Conservation (phyloP, 2,888 invertebrate genomes). For the Glaucopsyche alexis region DNA sequence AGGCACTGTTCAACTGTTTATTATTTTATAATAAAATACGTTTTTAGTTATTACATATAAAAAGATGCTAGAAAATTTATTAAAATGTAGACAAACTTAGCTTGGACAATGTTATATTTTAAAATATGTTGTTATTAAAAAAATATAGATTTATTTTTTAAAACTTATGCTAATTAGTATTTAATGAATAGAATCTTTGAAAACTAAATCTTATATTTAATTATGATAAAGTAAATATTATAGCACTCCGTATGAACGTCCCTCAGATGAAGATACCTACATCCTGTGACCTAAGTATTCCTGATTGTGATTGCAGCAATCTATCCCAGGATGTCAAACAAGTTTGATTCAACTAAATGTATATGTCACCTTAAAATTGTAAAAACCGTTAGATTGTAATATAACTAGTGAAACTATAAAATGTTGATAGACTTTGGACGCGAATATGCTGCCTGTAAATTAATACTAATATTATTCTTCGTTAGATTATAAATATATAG, state of each 20-base stretch:
- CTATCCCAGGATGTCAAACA: not conserved
- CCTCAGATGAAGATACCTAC: not conserved
- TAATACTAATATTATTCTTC: too few species aligned
- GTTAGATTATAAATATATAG: too few species aligned
- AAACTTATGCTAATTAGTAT: not conserved
- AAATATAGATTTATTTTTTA: too few species aligned
- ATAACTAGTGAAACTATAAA: too few species aligned
- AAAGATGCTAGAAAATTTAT: not conserved
- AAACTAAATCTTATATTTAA: not conserved
- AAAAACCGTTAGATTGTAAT: too few species aligned
- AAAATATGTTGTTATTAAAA: not conserved
- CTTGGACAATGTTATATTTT: not conserved
- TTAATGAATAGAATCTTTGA: not conserved
- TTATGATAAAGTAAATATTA: not conserved
- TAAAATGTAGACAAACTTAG: conserved; percentile 12
- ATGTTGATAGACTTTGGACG: too few species aligned
- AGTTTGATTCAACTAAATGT: not conserved
- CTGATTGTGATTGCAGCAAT: not conserved
- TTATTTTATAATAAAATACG: not conserved
- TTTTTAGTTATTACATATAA: not conserved
- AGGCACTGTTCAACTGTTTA: not conserved
- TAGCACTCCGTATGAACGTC: not conserved
- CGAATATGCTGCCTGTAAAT: too few species aligned
- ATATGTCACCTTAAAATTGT: too few species aligned
- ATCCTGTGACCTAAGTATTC: not conserved